These are phyloP conservation scores for Beroe forskalii DNA, from an alignment of 37 sponge, comb jelly and placozoan genomes.

Conservation along the genomic window DNA sequence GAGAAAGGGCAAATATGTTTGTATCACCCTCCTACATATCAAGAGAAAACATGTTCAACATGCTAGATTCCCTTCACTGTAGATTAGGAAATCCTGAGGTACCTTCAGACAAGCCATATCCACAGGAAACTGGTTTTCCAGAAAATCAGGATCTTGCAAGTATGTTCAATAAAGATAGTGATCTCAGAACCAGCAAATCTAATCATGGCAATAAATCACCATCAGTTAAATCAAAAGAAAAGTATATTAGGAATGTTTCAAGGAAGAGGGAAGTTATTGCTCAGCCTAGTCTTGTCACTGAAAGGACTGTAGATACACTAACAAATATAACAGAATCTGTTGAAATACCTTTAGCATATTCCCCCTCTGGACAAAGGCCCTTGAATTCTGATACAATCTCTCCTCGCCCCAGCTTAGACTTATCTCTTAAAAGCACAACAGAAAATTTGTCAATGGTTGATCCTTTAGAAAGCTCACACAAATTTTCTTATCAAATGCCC, in stretches of 20 bases:
- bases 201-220: neutral
- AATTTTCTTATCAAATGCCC: neutral
- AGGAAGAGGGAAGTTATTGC: neutral
- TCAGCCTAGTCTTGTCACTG: neutral
- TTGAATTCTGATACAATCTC: neutral
- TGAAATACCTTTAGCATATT: conserved; percentile 41
- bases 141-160: conserved; percentile 6
- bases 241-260: neutral
- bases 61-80: conserved; percentile 24
- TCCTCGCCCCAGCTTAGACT: conserved; percentile 14
- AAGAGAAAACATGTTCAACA: conserved; percentile 47
- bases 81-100: neutral
- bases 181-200: neutral
- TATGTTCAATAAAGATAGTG: neutral
- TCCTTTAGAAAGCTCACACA: conserved; percentile 8
- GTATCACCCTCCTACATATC: conserved; percentile 49
- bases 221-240: neutral
- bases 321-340: conserved; percentile 44
- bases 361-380: neutral
- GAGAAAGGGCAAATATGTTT: conserved; percentile 60
- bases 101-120: no score
- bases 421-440: neutral
- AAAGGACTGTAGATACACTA: conserved; percentile 13
- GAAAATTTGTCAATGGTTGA: conserved; percentile 4
- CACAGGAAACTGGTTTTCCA: neutral